Conservation (phyloP, 2,888 invertebrate genomes). For the Fragum fragum region DNA sequence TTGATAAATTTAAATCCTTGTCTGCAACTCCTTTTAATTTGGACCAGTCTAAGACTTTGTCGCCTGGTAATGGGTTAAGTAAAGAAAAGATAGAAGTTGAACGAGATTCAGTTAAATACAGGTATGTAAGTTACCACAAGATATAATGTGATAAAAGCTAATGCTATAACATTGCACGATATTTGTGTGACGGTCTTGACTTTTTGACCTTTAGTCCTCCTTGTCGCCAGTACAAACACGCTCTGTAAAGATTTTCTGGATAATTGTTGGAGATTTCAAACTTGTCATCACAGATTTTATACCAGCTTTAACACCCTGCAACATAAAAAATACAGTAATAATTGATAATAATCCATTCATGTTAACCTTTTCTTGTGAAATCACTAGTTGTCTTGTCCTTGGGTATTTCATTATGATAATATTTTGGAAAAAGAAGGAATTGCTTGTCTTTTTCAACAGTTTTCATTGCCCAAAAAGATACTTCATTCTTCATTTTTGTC, state of each 20-base stretch:
- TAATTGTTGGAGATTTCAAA: conserved; percentile 66
- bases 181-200: conserved; percentile 29
- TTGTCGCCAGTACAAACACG: conserved; percentile 64
- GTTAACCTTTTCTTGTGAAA: too few species aligned
- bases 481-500: too few species aligned
- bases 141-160: background rate
- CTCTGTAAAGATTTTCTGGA: conserved; percentile 67
- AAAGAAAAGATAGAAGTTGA: background rate
- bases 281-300: conserved; percentile 65
- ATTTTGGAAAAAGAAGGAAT: too few species aligned
- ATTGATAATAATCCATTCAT: too few species aligned
- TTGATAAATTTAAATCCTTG: too few species aligned
- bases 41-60: too few species aligned
- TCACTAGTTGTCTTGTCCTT: too few species aligned
- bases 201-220: conserved; percentile 50
- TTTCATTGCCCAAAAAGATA: too few species aligned
- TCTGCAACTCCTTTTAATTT: too few species aligned
- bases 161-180: conserved; percentile 7
- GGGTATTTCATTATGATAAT: too few species aligned
- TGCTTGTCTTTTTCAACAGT: too few species aligned
- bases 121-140: background rate
- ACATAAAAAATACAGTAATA: background rate
- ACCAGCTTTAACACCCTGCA: conserved; percentile 64
- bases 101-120: background rate
- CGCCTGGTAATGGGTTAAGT: too few species aligned